Evolutionary conservation across 2,797 vertebrate species (phyloP).

Genomic region (Eleutherodactylus coqui): DNA sequence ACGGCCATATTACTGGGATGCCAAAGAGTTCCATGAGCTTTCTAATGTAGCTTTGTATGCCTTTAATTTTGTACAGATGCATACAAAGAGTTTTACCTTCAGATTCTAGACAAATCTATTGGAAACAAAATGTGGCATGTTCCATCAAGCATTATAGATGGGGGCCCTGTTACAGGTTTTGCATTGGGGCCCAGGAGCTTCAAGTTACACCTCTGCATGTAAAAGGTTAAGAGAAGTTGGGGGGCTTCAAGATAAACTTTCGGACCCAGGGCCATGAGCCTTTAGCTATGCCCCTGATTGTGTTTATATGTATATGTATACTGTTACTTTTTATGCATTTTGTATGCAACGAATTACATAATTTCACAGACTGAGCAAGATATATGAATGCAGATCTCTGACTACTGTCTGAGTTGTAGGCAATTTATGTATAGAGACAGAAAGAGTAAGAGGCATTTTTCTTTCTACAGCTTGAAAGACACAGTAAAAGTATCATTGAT

Average conservation of each 20-base stretch:
- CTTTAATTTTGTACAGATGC: too few species aligned
- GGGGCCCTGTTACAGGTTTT: too few species aligned
- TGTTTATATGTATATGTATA: neutral
- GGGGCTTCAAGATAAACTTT: too few species aligned
- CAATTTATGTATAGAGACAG: neutral
- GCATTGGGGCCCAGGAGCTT: too few species aligned
- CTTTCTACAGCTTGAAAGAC: constrained; percentile 53
- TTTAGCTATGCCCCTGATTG: neutral
- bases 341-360: neutral
- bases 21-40: neutral
- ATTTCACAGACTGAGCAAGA: neutral
- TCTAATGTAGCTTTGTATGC: too few species aligned
- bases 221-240: too few species aligned
- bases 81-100: too few species aligned
- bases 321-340: neutral
- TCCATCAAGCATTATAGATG: too few species aligned
- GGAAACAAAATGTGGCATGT: too few species aligned
- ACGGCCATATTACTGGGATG: neutral
- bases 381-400: neutral
- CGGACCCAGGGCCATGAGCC: too few species aligned
- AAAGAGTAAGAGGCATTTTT: neutral
- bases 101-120: too few species aligned
- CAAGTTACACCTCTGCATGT: too few species aligned
- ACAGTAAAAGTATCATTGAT: constrained; percentile 61
- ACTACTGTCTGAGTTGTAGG: constrained; percentile 1